These are phyloP conservation scores for Ceratothoa steindachneri DNA, from an alignment of 2,888 invertebrate genomes.

Conservation along the genomic window DNA sequence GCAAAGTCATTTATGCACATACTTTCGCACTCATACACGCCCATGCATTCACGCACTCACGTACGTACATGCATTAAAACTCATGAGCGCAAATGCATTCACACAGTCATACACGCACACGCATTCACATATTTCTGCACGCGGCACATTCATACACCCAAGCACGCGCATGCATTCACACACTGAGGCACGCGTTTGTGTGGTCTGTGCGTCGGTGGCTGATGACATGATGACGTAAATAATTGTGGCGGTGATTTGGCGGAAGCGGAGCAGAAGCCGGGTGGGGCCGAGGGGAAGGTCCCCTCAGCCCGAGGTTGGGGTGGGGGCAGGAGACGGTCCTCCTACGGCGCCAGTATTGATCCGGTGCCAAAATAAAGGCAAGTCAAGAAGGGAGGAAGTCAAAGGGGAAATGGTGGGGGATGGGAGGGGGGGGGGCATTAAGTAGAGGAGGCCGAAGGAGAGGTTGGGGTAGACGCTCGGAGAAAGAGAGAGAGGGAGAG, in stretches of 20 bases:
- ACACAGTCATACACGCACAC: too few species aligned
- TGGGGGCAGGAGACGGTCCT: background rate
- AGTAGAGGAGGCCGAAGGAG: background rate
- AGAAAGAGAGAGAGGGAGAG: background rate
- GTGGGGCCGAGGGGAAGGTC: background rate
- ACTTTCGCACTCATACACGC: too few species aligned
- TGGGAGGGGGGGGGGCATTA: background rate
- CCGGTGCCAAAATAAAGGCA: constrained; percentile 15
- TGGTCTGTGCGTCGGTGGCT: background rate
- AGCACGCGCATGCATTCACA: too few species aligned
- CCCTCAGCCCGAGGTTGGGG: background rate
- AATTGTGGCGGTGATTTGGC: background rate
- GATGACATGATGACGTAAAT: background rate
- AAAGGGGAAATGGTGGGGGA: background rate
- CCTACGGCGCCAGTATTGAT: constrained; percentile 10
- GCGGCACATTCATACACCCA: too few species aligned
- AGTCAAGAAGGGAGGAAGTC: background rate
- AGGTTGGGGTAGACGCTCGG: background rate
- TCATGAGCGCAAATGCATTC: too few species aligned
- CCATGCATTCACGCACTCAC: too few species aligned
- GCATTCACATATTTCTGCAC: too few species aligned
- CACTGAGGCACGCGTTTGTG: too few species aligned
- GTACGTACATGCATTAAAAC: too few species aligned
- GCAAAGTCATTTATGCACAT: too few species aligned
- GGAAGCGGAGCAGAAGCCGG: background rate